A percentile compares a stretch with the other conserved stretches of the same genome.
Evolutionary conservation across 2,113 vertebrate species (phyloP).

Genomic region (Opisthocomus hoazin): DNA sequence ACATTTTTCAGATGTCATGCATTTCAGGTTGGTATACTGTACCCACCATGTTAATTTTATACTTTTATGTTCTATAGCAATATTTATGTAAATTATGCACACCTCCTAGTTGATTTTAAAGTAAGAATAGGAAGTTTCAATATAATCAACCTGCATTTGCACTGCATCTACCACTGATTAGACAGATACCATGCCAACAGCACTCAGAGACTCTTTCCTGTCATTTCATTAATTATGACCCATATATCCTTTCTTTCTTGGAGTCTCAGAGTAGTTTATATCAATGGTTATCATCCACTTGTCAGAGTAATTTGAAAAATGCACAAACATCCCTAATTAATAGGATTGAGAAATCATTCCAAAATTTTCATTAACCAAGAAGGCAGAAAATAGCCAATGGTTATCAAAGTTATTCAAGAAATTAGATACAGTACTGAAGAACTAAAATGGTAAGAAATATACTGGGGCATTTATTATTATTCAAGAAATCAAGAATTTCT

Average conservation of each 20-base stretch:
- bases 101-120: background rate
- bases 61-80: background rate
- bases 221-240: background rate
- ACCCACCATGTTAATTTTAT: background rate
- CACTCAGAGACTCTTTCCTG: background rate
- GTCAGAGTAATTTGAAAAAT: background rate
- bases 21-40: background rate
- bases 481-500: background rate
- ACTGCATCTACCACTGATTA: background rate
- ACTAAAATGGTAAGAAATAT: background rate
- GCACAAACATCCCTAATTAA: background rate
- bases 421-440: slow-evolving; percentile 1
- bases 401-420: slow-evolving; percentile 25
- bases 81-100: background rate
- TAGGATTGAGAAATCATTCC: background rate
- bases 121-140: background rate
- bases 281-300: background rate
- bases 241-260: background rate
- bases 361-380: slow-evolving; percentile 22
- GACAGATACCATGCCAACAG: background rate
- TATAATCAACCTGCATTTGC: background rate
- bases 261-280: background rate
- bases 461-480: background rate
- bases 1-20: background rate
- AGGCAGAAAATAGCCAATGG: background rate